These are phyloP conservation scores for Bactericera cockerelli DNA, from an alignment of 1,140 invertebrate genomes.

Conservation along the genomic window DNA sequence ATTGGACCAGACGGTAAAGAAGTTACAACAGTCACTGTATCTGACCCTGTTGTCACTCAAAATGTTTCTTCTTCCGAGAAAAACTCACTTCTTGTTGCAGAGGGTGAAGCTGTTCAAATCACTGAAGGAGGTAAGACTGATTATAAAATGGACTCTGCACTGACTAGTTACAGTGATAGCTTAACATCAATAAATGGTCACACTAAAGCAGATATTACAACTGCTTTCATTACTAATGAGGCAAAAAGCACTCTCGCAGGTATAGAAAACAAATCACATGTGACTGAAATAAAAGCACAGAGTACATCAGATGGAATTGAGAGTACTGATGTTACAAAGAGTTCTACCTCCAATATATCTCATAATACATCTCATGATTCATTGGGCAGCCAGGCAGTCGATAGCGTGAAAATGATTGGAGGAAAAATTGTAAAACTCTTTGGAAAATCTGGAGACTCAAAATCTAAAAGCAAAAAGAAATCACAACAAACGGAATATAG, in stretches of 20 bases:
- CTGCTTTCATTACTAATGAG: neutral
- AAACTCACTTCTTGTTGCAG: neutral
- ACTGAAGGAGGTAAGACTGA: neutral
- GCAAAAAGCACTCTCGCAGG: neutral
- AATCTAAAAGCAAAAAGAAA: neutral
- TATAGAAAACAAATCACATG: neutral
- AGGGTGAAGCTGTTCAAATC: neutral
- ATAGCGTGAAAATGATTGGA: conserved; percentile 12
- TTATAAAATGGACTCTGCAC: neutral
- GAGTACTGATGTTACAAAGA: too few relatives aligned
- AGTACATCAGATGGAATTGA: neutral
- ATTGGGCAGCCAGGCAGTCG: neutral
- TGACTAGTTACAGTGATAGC: conserved; percentile 1
- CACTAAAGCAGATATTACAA: neutral
- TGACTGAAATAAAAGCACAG: neutral
- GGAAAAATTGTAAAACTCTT: conserved; percentile 14
- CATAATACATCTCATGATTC: neutral
- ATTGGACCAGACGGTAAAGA: conserved; percentile 12
- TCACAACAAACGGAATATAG: neutral
- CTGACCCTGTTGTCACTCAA: neutral
- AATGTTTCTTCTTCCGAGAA: neutral
- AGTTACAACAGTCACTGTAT: conserved; percentile 3
- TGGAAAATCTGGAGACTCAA: conserved; percentile 7
- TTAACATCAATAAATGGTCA: neutral
- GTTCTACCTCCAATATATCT: too few relatives aligned